Evolutionary conservation across 2,797 vertebrate genomes (phyloP), one percentile per base, ranked within the genome.

Genomic region (Argyrosomus regius): DNA sequence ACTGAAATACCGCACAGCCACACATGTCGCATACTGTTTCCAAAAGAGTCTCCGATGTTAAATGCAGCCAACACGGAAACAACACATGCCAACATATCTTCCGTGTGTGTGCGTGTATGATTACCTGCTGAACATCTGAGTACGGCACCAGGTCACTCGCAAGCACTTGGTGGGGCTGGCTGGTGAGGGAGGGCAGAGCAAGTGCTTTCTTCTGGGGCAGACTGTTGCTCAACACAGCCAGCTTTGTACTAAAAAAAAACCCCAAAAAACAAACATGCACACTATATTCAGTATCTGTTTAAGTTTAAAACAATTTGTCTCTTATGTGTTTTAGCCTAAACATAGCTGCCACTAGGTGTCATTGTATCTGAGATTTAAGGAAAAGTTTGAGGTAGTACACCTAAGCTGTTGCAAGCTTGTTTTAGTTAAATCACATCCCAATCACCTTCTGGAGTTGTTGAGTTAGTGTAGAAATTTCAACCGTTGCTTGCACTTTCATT

Each of bases 151-250:
- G 96, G 72, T 99, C 97, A 1, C 97, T 98, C 28, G 98, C 97
- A 20, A 99, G 96, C 89, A 99, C 97, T 94, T 99, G 98, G 91
- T 99, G 98, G 0, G 98, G 98, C 82, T 99, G 98, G 90, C 94
- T 97, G 77, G 98, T 99, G 74, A 99, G 95, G n/a, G 97, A 97
- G 0, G 98, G 97, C 62, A 99, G 95, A 26, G 96, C 91, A 0
- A 95, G 95, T 1, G 97, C 92, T 91, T 98, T 98, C 95, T 97
- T 99, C 86, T 97, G 97, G 22, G 96, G 96, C 78, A 98, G 92
- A 82, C 88, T 96, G 92, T 87, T 96, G 89, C 97, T 97, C 83
- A 98, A 91, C 89, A 97, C 95, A 50, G 97, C 96, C 94, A 99
- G 87, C 80, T 97, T 97, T 5, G 97, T 97, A 90, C 98, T 99